Conservation (phyloP, 2,113 vertebrate genomes). For the Calidris pygmaea region DNA sequence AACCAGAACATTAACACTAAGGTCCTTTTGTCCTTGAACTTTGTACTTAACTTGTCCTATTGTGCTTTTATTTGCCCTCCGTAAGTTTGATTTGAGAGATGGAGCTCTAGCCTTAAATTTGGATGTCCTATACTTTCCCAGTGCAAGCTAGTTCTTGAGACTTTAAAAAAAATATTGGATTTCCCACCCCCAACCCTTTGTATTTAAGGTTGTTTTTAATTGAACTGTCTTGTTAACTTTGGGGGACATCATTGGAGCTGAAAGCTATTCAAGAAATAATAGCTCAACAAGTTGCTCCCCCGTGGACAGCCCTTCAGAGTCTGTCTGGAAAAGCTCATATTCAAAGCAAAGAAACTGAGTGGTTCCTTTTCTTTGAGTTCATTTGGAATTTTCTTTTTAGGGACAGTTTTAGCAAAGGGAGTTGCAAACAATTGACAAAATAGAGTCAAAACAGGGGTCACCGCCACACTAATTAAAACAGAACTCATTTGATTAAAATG, state of each 20-base stretch:
- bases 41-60: neutral
- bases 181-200: accelerated
- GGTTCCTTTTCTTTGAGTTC: slow-evolving; percentile 29
- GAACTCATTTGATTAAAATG: slow-evolving; percentile 10
- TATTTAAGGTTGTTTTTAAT: slow-evolving; percentile 61
- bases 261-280: slow-evolving; percentile 44
- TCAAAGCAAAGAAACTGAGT: slow-evolving; percentile 2
- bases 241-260: slow-evolving; percentile 7
- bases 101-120: neutral
- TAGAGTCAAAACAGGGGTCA: neutral
- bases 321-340: slow-evolving; percentile 48
- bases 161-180: neutral
- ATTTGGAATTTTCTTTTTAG: slow-evolving; percentile 27
- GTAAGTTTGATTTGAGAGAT: neutral
- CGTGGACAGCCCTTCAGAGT: neutral
- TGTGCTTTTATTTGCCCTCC: neutral
- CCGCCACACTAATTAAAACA: slow-evolving; percentile 28
- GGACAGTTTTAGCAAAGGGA: slow-evolving; percentile 18
- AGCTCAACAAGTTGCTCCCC: neutral
- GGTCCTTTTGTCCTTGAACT: neutral
- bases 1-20: neutral
- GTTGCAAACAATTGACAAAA: slow-evolving; percentile 7
- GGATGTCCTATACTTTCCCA: slow-evolving; percentile 12
- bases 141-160: neutral
- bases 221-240: slow-evolving; percentile 53